Percentiles rank a stretch among this genome's conserved stretches.
Conservation (phyloP, 2,888 invertebrate species). For the Troides helena region DNA sequence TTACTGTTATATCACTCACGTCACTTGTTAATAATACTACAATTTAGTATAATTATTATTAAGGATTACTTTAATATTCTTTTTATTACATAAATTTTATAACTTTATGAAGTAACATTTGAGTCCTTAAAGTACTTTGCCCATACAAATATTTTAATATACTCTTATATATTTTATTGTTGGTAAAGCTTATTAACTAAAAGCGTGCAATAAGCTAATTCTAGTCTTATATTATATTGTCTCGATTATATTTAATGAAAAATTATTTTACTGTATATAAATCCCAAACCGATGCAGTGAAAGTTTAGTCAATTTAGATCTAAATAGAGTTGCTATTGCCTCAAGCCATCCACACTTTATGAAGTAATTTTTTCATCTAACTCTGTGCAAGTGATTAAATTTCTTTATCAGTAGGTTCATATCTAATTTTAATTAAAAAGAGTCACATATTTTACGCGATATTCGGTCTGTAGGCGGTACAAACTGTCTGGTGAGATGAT, state of each 20-base stretch:
- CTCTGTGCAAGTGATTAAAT: constrained; percentile 67
- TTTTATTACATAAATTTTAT: too few species aligned
- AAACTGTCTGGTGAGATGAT: constrained; percentile 53
- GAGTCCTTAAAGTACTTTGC: too few species aligned
- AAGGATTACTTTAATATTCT: too few species aligned
- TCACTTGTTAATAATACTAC: neutral
- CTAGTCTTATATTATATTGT: too few species aligned
- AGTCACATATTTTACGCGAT: constrained; percentile 77
- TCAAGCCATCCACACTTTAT: constrained; percentile 50
- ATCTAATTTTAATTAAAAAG: constrained; percentile 79
- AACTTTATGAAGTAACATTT: too few species aligned
- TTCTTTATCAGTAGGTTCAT: constrained; percentile 67
- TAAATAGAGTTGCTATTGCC: constrained; percentile 34
- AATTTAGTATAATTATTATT: too few species aligned
- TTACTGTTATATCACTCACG: neutral
- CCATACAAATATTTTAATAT: too few species aligned
- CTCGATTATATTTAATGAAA: neutral
- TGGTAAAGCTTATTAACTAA: too few species aligned
- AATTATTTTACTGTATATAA: neutral
- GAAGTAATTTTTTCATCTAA: constrained; percentile 42
- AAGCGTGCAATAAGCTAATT: too few species aligned
- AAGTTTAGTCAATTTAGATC: constrained; percentile 20
- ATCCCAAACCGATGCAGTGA: constrained; percentile 5
- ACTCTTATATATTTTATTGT: too few species aligned
- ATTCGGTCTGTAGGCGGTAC: constrained; percentile 75